Evolutionary conservation across 2,888 invertebrate genomes (phyloP).

Genomic region (Melinopterus prodromus): DNA sequence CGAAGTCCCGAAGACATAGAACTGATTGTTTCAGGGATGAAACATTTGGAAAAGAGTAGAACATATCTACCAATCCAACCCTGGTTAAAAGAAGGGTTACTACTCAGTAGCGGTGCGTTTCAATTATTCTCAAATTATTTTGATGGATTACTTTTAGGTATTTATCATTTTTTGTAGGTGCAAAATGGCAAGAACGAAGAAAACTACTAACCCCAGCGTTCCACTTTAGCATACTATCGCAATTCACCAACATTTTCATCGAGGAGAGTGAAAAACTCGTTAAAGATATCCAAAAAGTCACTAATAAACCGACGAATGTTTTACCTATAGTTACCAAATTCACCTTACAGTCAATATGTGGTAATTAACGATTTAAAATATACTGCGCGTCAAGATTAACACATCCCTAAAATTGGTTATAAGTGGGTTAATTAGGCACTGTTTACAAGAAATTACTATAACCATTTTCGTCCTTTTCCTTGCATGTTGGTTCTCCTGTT

Average conservation of each 20-base stretch:
- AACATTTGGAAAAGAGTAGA: conserved; percentile 52
- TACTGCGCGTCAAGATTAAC: neutral
- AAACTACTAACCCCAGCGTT: conserved; percentile 72
- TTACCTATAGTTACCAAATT: conserved; percentile 63
- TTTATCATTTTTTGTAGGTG: conserved; percentile 41
- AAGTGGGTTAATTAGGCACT: too few relatives aligned
- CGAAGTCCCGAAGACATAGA: conserved; percentile 64
- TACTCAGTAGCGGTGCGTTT: conserved; percentile 52
- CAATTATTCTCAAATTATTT: neutral
- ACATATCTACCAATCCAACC: conserved; percentile 52
- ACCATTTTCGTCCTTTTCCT: too few relatives aligned
- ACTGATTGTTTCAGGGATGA: conserved; percentile 53
- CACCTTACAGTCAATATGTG: conserved; percentile 33
- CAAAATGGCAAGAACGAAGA: conserved; percentile 69
- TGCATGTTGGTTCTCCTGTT: too few relatives aligned
- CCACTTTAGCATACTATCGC: conserved; percentile 69
- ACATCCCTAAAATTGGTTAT: too few relatives aligned
- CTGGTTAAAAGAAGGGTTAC: conserved; percentile 57
- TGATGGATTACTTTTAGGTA: neutral
- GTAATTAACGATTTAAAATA: conserved; percentile 22
- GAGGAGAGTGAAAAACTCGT: conserved; percentile 59
- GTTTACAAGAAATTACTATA: too few relatives aligned
- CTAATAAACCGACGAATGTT: conserved; percentile 61
- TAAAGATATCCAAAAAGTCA: conserved; percentile 49
- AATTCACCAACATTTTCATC: conserved; percentile 57